Evolutionary conservation across 2,797 vertebrate species (phyloP).

Genomic region (Notolabrus celidotus): DNA sequence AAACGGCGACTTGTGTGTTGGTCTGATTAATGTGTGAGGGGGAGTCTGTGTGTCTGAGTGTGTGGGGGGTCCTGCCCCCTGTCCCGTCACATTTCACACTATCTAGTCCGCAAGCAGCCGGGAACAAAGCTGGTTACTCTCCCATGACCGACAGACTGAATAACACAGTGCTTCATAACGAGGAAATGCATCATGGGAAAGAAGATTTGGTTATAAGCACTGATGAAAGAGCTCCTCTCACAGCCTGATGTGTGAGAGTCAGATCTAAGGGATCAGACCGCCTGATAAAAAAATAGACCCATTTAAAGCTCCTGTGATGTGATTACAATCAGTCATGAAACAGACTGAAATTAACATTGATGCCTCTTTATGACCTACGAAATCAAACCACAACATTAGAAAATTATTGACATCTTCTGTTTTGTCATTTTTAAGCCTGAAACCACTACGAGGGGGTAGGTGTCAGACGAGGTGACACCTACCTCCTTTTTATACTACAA

Average conservation of each 20-base stretch:
- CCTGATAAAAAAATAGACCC: too few relatives aligned
- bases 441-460: too few relatives aligned
- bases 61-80: slow-evolving; percentile 12
- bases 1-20: neutral
- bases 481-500: too few relatives aligned
- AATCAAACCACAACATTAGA: too few relatives aligned
- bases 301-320: too few relatives aligned
- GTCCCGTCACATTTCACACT: slow-evolving; percentile 62
- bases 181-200: slow-evolving; percentile 37
- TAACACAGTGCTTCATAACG: neutral
- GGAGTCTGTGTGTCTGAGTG: slow-evolving; percentile 18
- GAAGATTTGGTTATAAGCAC: neutral
- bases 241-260: neutral
- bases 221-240: neutral
- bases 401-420: too few relatives aligned
- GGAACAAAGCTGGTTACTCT: slow-evolving; percentile 31
- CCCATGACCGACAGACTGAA: neutral
- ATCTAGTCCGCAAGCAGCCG: slow-evolving; percentile 23
- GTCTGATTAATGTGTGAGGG: neutral
- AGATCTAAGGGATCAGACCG: neutral
- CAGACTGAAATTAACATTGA: too few relatives aligned
- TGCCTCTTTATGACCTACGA: too few relatives aligned
- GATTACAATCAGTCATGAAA: too few relatives aligned
- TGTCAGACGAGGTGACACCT: too few relatives aligned
- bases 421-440: too few relatives aligned